phyloP scores from a whole-genome alignment of 1,140 invertebrate species.

The Aphelinus certus region DNA sequence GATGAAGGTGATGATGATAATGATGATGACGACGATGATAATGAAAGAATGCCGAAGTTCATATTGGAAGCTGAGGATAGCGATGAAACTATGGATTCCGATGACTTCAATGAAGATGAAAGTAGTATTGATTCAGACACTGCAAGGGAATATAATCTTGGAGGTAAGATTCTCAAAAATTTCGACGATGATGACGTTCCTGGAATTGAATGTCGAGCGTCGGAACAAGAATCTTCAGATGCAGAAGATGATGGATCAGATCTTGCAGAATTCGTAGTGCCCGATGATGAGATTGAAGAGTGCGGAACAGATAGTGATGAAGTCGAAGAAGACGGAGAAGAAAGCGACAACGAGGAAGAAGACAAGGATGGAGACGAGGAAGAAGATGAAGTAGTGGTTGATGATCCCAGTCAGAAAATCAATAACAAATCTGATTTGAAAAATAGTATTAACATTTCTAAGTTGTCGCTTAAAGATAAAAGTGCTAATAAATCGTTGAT shows the following conservation, averaged over 20 bases:
- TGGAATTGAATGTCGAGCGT: conserved; percentile 53
- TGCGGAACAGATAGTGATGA: conserved; percentile 17
- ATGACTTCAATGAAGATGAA: neutral
- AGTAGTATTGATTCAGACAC: conserved; percentile 51
- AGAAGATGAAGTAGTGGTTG: conserved; percentile 24
- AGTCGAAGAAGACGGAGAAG: conserved; percentile 2
- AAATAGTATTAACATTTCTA: too few relatives aligned
- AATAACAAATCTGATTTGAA: too few relatives aligned
- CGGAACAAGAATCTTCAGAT: conserved; percentile 52
- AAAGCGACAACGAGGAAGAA: conserved; percentile 23
- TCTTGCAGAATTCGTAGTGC: conserved; percentile 52
- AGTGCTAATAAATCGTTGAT: too few relatives aligned
- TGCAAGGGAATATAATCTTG: conserved; percentile 52
- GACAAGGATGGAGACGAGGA: conserved; percentile 33
- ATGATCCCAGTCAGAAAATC: too few relatives aligned
- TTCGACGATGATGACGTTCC: conserved; percentile 54
- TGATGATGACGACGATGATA: conserved; percentile 11
- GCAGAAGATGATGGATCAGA: conserved; percentile 51
- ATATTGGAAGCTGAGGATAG: neutral
- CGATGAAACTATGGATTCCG: conserved; percentile 3
- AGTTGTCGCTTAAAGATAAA: too few relatives aligned
- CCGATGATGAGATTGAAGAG: conserved; percentile 46
- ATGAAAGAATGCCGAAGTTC: conserved; percentile 31
- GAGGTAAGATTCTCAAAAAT: conserved; percentile 40
- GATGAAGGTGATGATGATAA: conserved; percentile 1